Evolutionary conservation across 2,797 vertebrate genomes (phyloP).

Genomic region (Arremon aurantiirostris): DNA sequence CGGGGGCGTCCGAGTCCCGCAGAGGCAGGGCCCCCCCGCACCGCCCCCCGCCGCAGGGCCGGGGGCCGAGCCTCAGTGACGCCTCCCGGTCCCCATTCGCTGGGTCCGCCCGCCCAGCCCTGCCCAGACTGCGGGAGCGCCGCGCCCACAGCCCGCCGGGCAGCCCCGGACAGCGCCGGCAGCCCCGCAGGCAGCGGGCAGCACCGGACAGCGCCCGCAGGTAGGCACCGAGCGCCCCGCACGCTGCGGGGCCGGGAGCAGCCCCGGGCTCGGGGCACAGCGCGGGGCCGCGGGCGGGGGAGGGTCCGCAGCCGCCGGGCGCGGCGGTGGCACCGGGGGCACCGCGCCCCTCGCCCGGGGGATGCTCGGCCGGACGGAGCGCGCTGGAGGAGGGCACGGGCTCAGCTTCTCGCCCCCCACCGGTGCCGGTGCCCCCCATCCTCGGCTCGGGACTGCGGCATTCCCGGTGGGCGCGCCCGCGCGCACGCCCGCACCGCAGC

Average conservation of each 20-base stretch:
- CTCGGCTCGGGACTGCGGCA: neutral
- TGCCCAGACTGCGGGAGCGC: constrained; percentile 46
- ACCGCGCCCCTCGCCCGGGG: neutral
- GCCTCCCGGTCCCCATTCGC: constrained; percentile 26
- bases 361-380: neutral
- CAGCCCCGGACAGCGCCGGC: neutral
- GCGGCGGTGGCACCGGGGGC: neutral
- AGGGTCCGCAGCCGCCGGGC: neutral
- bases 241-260: neutral
- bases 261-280: neutral
- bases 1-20: neutral
- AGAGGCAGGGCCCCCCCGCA: neutral
- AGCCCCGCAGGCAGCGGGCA: neutral
- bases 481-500: neutral
- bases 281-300: neutral
- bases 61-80: constrained; percentile 41
- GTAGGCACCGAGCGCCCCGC: neutral
- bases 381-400: neutral
- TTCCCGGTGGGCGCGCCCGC: neutral
- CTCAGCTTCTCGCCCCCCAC: neutral
- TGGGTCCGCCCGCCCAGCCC: constrained; percentile 16
- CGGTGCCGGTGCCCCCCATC: too few species aligned
- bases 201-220: constrained; percentile 7
- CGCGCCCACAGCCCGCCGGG: constrained; percentile 12
- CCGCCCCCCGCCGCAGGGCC: constrained; percentile 20